phyloP scores from a whole-genome alignment of 2,797 vertebrate genomes.

The Pteronotus mesoamericanus region DNA sequence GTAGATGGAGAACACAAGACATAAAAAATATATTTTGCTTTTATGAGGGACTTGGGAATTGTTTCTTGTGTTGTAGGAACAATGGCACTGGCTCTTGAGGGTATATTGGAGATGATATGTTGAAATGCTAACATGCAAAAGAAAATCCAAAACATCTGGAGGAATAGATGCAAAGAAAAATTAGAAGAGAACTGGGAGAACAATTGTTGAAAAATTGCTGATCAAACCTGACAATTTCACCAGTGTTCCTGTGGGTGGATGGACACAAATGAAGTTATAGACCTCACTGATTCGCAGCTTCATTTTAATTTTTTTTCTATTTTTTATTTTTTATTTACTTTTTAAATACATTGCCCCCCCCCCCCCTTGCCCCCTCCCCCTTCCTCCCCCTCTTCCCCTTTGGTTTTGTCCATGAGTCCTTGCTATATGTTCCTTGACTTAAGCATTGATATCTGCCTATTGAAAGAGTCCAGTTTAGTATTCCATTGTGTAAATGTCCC shows the following conservation, averaged over 20 bases:
- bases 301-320: no score
- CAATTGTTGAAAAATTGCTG: not conserved
- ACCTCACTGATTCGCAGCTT: not conserved
- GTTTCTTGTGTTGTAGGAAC: not conserved
- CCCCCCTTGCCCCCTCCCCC: no score
- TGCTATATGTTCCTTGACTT: no score
- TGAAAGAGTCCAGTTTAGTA: not conserved
- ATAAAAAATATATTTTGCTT: not conserved
- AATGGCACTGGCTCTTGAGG: not conserved
- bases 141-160: not conserved
- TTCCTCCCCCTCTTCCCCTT: no score
- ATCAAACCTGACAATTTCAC: not conserved
- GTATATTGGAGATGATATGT: rapidly evolving
- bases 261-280: not conserved
- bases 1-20: not conserved
- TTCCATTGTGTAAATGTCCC: not conserved
- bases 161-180: slow-evolving; percentile 42
- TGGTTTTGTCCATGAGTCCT: no score
- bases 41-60: not conserved
- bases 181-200: not conserved
- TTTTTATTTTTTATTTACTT: no score
- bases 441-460: not conserved
- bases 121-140: not conserved
- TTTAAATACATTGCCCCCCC: no score
- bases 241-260: not conserved